Base-by-base conservation (phyloP, 2,797 vertebrate species). In the Molossus molossus region DNA sequence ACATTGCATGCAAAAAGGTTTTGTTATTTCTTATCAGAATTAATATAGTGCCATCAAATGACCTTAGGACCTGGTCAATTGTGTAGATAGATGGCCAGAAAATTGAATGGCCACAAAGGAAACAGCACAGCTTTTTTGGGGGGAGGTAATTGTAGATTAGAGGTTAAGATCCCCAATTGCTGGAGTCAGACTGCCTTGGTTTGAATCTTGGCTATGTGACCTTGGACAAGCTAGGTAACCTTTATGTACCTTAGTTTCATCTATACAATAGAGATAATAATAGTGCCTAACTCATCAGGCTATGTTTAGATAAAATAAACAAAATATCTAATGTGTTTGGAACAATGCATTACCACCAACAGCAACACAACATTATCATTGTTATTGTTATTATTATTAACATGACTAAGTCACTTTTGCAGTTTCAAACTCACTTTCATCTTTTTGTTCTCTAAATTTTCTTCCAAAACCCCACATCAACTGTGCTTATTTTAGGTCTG, bases 21-120 rank as follows among this genome's bases (percentile, higher is more conserved):
- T 90, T 95, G 11, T 80, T 91, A 27, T 84, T 95, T 92, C 20
- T 86, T 94, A 84, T 48, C 29, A 91, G 14, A 90, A 37, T 45
- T 92, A 81, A 3, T 62, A 76, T 5, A 89, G 23, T 64, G 40
- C 10, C 40, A 89, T 58, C 25, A 91, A 85, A 67, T 50, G 58
- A 91, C 75, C 20, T 80, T n/a, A 91, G 33, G 50, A 79, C 1
- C 14, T 53, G 29, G 12, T 65, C 45, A 84, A 9, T 60, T 95
- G 64, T 83, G 23, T 65, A 75, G 17, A 75, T 75, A 80, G 17
- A 90, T 87, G 9, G 17, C 13, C 40, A 27, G 67, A 83, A 7
- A 67, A 84, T 58, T 33, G 17, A 80, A 90, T 58, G 60, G 60
- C 21, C 12, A 90, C 87, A 80, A 86, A 33, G 25, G 14, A 95